Conservation (phyloP, 2,888 invertebrate genomes). For the Pseudoips prasinana region DNA sequence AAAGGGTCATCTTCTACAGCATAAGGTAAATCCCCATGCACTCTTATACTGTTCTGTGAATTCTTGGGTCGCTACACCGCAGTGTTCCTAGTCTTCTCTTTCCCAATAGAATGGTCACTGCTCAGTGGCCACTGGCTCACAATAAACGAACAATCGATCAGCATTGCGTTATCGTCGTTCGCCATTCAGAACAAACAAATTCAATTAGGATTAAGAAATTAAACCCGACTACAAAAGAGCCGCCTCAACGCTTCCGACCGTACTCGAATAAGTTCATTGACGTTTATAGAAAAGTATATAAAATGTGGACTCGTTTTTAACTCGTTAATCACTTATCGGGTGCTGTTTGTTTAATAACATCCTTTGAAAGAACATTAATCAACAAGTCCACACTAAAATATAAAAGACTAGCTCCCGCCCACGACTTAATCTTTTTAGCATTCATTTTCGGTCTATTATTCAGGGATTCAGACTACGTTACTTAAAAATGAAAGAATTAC, state of each 20-base stretch:
- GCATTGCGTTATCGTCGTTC: constrained; percentile 59
- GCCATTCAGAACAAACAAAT: constrained; percentile 71
- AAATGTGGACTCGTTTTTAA: constrained; percentile 35
- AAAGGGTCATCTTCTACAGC: too few relatives aligned
- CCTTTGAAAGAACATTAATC: not conserved
- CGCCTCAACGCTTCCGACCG: constrained; percentile 55
- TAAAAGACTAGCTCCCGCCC: not conserved
- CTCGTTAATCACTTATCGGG: constrained; percentile 17
- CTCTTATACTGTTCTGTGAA: too few relatives aligned
- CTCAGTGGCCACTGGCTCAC: constrained; percentile 13
- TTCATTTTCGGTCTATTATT: too few relatives aligned
- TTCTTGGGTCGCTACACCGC: too few relatives aligned
- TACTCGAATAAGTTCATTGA: constrained; percentile 55
- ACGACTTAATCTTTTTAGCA: too few relatives aligned
- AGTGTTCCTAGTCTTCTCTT: constrained; percentile 21
- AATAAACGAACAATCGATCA: constrained; percentile 54
- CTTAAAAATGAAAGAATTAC: too few relatives aligned
- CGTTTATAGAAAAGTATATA: constrained; percentile 54
- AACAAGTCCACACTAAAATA: not conserved
- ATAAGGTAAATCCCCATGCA: too few relatives aligned
- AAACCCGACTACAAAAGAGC: constrained; percentile 64
- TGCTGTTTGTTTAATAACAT: not conserved
- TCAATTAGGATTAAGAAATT: constrained; percentile 81
- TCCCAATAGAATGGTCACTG: constrained; percentile 27
- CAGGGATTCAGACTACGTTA: too few relatives aligned